Evolutionary conservation across 2,113 vertebrate species (phyloP).

Genomic region (Felis chaus): DNA sequence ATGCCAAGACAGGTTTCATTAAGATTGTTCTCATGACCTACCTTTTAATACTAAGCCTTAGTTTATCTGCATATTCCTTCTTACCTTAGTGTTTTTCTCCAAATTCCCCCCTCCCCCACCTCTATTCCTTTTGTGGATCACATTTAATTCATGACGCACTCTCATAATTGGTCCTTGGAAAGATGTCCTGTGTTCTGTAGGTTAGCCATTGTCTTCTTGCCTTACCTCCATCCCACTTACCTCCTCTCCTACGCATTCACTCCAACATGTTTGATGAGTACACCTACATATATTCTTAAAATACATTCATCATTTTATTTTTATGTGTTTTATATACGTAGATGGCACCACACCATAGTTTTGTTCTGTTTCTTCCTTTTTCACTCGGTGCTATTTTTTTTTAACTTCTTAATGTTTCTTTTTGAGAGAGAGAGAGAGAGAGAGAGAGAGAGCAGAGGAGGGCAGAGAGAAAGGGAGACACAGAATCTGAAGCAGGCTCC

Average conservation of each 20-base stretch:
- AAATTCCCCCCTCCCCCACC: background rate
- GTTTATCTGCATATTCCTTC: background rate
- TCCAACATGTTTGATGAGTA: background rate
- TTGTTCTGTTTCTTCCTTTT: background rate
- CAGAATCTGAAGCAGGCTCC: too few species aligned
- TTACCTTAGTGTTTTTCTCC: background rate
- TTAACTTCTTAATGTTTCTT: too few species aligned
- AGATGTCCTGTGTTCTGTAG: background rate
- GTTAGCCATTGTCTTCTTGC: background rate
- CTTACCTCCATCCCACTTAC: background rate
- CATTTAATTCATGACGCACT: background rate
- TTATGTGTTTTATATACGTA: background rate
- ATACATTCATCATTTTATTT: background rate
- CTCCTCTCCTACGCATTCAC: background rate
- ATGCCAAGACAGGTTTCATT: background rate
- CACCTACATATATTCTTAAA: background rate
- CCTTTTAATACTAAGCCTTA: background rate
- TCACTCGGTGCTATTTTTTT: background rate
- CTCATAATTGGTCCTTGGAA: background rate
- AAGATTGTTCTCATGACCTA: background rate
- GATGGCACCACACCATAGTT: background rate
- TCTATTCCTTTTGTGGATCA: background rate
- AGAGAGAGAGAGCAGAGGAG: too few species aligned
- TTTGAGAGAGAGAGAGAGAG: too few species aligned
- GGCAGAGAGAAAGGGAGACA: too few species aligned